These are phyloP conservation scores for Macrosoma leucophasiata DNA, from an alignment of 2,888 invertebrate genomes.

Conservation along the genomic window DNA sequence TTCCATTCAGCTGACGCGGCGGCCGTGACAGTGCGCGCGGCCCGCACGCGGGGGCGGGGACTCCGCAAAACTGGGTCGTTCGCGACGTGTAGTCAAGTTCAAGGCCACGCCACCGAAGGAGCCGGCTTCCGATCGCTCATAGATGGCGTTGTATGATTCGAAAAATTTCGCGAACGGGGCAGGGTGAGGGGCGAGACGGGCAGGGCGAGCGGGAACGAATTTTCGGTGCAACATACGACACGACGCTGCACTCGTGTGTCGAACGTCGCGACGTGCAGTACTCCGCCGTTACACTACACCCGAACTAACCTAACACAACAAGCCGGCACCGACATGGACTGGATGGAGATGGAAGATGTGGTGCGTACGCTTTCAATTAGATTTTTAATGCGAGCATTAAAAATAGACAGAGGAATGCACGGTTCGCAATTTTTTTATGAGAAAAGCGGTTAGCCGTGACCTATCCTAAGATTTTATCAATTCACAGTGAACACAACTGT, in stretches of 20 bases:
- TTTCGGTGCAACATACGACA: constrained; percentile 71
- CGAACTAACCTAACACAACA: constrained; percentile 50
- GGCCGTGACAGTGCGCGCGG: constrained; percentile 56
- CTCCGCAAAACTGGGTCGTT: constrained; percentile 63
- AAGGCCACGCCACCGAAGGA: constrained; percentile 57
- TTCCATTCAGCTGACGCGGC: constrained; percentile 60
- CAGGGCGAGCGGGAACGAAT: constrained; percentile 63
- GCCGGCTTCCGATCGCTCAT: constrained; percentile 52
- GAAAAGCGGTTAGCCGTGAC: constrained; percentile 54
- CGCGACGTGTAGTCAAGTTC: constrained; percentile 68
- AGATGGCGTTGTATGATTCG: constrained; percentile 68
- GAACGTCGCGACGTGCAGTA: constrained; percentile 71
- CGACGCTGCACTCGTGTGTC: constrained; percentile 69
- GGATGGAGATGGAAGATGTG: constrained; percentile 73
- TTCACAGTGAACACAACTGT: constrained; percentile 35
- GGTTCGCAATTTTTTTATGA: constrained; percentile 26
- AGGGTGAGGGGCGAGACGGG: constrained; percentile 51
- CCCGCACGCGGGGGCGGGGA: constrained; percentile 41
- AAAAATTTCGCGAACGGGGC: constrained; percentile 64
- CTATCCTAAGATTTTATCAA: constrained; percentile 71
- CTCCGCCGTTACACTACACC: constrained; percentile 54
- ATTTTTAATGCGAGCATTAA: constrained; percentile 12
- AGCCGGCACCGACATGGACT: constrained; percentile 67
- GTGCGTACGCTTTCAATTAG: constrained; percentile 48
- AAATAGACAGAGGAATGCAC: constrained; percentile 9